phyloP scores from a whole-genome alignment of 2,797 vertebrate genomes.

The Aplochiton taeniatus region DNA sequence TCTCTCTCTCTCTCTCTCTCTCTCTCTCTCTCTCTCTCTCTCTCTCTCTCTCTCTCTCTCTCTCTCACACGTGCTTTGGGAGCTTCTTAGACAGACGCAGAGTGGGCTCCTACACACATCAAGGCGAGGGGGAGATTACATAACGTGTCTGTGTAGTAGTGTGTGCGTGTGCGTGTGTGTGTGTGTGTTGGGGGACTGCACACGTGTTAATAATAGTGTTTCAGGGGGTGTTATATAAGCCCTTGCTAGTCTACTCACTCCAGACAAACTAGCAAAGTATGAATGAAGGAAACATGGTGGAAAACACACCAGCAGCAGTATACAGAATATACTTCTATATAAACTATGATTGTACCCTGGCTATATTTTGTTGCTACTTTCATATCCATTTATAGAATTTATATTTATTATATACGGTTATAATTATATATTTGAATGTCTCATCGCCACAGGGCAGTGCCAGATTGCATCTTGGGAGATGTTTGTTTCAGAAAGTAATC shows the following conservation, averaged over 20 bases:
- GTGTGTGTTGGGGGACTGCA: not conserved
- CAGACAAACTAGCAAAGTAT: not conserved
- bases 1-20: not conserved
- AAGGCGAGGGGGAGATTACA: constrained; percentile 20
- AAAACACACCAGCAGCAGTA: too few relatives aligned
- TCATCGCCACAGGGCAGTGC: too few relatives aligned
- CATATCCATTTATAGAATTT: too few relatives aligned
- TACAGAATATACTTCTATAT: too few relatives aligned
- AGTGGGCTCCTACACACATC: constrained; percentile 5
- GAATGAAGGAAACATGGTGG: constrained; percentile 2
- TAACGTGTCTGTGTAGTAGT: constrained; percentile 21
- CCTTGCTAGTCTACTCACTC: constrained; percentile 11
- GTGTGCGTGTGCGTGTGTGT: not conserved
- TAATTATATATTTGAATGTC: too few relatives aligned
- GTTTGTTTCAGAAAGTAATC: too few relatives aligned
- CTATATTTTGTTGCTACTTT: too few relatives aligned
- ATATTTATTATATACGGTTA: too few relatives aligned
- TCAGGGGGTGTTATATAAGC: constrained; percentile 21
- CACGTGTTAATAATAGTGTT: not conserved
- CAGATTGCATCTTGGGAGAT: too few relatives aligned
- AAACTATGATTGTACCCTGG: too few relatives aligned
- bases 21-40: not conserved
- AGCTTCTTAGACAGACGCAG: constrained; percentile 3
- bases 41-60: not conserved
- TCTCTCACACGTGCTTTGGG: not conserved